These are phyloP conservation scores for Genyomyrus donnyi DNA, from an alignment of 2,113 vertebrate species.

Conservation along the genomic window DNA sequence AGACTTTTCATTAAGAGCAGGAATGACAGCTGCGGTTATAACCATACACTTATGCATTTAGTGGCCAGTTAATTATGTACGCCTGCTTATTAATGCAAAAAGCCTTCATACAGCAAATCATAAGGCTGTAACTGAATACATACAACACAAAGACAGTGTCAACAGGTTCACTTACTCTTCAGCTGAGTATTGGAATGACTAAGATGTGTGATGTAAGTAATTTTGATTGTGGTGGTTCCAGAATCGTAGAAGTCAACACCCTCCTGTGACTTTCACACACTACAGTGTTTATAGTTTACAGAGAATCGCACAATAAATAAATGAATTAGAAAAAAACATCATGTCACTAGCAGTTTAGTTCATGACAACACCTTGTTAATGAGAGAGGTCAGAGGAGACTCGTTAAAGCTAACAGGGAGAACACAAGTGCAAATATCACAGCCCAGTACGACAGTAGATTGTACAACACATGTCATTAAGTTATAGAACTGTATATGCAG, in stretches of 20 bases:
- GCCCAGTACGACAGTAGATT: not conserved
- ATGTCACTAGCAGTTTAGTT: not conserved
- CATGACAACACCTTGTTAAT: not conserved
- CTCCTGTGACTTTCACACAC: not conserved
- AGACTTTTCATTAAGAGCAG: not conserved
- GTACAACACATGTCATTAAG: not conserved
- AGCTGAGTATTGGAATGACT: not conserved
- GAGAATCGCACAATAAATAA: not conserved
- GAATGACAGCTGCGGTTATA: not conserved
- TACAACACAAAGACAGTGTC: not conserved
- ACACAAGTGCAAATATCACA: not conserved
- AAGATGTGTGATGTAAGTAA: not conserved
- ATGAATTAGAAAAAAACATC: not conserved
- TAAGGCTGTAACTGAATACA: not conserved
- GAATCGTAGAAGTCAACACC: not conserved
- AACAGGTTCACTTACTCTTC: not conserved
- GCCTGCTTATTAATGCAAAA: not conserved
- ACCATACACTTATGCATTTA: not conserved
- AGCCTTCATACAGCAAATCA: not conserved
- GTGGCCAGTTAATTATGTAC: not conserved
- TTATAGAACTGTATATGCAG: not conserved
- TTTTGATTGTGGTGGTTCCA: not conserved
- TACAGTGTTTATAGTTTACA: not conserved
- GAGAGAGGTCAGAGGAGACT: not conserved
- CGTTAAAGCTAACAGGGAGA: not conserved